Conservation (phyloP, 2,113 vertebrate genomes). For the Tupaia tana region DNA sequence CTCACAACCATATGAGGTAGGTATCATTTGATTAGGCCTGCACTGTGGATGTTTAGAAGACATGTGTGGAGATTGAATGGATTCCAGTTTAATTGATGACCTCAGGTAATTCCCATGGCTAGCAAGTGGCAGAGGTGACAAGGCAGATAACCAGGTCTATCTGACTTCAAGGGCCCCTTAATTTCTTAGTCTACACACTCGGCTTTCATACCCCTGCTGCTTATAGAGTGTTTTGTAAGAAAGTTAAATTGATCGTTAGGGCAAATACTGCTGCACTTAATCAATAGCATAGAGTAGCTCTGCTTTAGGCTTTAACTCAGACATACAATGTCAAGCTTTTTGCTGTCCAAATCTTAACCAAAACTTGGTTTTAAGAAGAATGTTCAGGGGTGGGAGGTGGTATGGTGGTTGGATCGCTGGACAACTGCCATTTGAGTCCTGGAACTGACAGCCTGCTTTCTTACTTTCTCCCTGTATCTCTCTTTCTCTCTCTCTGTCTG, state of each 20-base stretch:
- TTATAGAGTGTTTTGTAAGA: not conserved
- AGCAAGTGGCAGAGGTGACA: not conserved
- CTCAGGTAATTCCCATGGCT: not conserved
- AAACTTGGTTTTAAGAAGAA: slow-evolving; percentile 11
- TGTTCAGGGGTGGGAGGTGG: not conserved
- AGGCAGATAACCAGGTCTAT: not conserved
- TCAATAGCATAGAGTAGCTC: not conserved
- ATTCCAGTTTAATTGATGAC: not conserved
- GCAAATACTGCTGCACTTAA: not conserved
- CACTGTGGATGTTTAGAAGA: not conserved
- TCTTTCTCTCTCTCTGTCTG: no score
- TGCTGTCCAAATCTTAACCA: slow-evolving; percentile 4
- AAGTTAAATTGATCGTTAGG: not conserved
- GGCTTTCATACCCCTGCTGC: not conserved
- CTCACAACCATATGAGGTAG: not conserved
- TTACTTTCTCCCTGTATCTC: no score
- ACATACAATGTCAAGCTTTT: not conserved
- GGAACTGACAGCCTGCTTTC: no score
- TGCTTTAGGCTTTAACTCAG: not conserved
- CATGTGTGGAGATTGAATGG: not conserved
- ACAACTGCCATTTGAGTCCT: no score
- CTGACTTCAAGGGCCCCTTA: not conserved
- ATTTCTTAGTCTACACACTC: not conserved
- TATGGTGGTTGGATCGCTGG: no score
- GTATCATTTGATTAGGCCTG: not conserved